phyloP scores from a whole-genome alignment of 1,140 invertebrate genomes.

The Eupeodes corollae region DNA sequence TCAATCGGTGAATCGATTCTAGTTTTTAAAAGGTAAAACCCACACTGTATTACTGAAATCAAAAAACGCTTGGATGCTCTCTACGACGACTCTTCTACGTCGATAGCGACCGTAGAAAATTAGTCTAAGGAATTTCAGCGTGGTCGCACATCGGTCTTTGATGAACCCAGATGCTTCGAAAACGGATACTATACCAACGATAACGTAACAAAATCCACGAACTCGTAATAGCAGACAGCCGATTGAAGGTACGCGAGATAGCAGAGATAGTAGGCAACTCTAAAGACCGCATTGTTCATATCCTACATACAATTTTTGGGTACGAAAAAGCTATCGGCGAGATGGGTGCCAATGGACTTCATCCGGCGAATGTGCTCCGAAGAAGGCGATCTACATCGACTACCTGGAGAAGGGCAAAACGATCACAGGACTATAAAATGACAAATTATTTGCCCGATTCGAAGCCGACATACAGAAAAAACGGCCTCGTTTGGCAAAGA shows the following conservation, averaged over 20 bases:
- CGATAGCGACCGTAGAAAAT: conserved; percentile 4
- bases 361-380: no score
- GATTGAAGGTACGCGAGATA: conserved; percentile 21
- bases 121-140: conserved; percentile 2
- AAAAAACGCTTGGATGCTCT: conserved; percentile 1
- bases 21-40: conserved; percentile 13
- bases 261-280: conserved; percentile 16
- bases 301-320: background rate
- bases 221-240: conserved; percentile 18
- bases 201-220: conserved; percentile 17
- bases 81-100: conserved; percentile 3
- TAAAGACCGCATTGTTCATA: conserved; percentile 16
- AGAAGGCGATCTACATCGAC: no score
- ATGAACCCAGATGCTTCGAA: background rate
- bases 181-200: background rate
- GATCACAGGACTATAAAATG: no score
- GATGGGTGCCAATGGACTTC: no score
- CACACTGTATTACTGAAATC: no score
- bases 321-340: background rate
- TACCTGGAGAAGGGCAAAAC: no score
- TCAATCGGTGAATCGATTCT: conserved; percentile 12
- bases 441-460: no score
- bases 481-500: no score
- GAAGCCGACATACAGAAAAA: no score
- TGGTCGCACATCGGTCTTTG: conserved; percentile 3